Evolutionary conservation across 1,140 invertebrate species (phyloP), one percentile per base, ranked within the genome.

Genomic region (Drepana arcuata): DNA sequence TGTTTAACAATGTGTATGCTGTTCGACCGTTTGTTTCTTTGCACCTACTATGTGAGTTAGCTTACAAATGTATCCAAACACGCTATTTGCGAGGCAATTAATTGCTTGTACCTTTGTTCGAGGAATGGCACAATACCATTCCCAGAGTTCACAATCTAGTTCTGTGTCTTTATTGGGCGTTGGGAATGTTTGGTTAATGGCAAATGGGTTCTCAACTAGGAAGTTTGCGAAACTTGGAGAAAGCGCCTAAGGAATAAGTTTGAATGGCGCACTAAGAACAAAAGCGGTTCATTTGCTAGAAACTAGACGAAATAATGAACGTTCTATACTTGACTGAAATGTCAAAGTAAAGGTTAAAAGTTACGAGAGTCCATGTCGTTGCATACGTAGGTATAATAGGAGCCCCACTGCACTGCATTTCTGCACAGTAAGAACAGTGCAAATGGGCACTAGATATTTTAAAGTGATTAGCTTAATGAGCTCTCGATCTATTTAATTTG

Each of bases 271-370:
- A 48, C 34, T 51, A 48, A 49, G 56, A 75, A 73, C 64, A 74
- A 74, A 74, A 66, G 64, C 56, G 47, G 50, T 70, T 74, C 62
- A 65, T 74, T 71, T 67, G 54, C 53, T 69, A 43, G 43, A 64
- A 66, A 61, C 52, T 60, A 50, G 46, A 53, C 41, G 55, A 62
- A 69, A 72, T 75, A 66, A 70, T 67, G 66, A 64, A 54, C 54
- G 51, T 53, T 55, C 51, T 64, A 68, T 72, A 56, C 34, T 30
- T 34, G 40, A 62, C 46, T 64, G 41, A 73, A 73, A 75, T 70
- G 71, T 71, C 69, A 73, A 63, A 56, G 67, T 62, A 68, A 74
- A 74, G 65, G 68, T 70, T 68, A 73, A 71, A 70, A 48, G 59
- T 66, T 62, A 68, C 29, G 50, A 39, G 48, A 42, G 45, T n/a